phyloP scores from a whole-genome alignment of 2,113 vertebrate species.

The Aegithalos caudatus region DNA sequence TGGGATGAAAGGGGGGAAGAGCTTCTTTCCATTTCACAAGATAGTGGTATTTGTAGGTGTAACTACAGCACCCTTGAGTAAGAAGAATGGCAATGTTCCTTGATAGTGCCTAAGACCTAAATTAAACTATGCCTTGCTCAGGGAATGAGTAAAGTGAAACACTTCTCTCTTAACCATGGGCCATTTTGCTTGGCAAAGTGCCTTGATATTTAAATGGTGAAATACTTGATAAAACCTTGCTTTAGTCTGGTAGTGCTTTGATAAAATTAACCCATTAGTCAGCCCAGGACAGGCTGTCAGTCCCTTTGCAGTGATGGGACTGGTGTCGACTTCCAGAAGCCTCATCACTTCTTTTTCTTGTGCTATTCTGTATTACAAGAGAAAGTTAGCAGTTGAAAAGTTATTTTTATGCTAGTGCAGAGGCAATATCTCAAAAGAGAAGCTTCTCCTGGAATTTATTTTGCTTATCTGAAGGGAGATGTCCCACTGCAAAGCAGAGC shows the following conservation, averaged over 20 bases:
- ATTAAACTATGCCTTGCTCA: not conserved
- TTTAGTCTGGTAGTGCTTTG: not conserved
- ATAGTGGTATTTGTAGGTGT: constrained; percentile 1
- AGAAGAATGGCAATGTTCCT: constrained; percentile 33
- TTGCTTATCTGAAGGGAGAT: not conserved
- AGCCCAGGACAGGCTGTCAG: not conserved
- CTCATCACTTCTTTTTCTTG: not conserved
- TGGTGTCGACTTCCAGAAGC: not conserved
- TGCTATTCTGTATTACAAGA: not conserved
- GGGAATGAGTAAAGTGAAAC: constrained; percentile 12
- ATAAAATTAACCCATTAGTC: constrained; percentile 39
- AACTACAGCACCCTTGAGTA: constrained; percentile 37
- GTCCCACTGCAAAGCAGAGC: not conserved
- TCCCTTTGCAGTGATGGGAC: not conserved
- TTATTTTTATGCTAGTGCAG: constrained; percentile 3
- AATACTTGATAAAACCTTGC: constrained; percentile 12
- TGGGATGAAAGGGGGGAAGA: not conserved
- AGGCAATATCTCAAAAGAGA: not conserved
- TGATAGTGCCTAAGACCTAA: not conserved
- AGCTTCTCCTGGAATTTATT: not conserved
- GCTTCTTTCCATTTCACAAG: constrained; percentile 26
- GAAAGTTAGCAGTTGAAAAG: not conserved
- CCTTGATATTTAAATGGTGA: constrained; percentile 20
- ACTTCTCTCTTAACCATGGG: not conserved
- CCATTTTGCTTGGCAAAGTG: constrained; percentile 43